phyloP scores from a whole-genome alignment of 2,888 invertebrate genomes.

The Drosophila austrosaltans region DNA sequence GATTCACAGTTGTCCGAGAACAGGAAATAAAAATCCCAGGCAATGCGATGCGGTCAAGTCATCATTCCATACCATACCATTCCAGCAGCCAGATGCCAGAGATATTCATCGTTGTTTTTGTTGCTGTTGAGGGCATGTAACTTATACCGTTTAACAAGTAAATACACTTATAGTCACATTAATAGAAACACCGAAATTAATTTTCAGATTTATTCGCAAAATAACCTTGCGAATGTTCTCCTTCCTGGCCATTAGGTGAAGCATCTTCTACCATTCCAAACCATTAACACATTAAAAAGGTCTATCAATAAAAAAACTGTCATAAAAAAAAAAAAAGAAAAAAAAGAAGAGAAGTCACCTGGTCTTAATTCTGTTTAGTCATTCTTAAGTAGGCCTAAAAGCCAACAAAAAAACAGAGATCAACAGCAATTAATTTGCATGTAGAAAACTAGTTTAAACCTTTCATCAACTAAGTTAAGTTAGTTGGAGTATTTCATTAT shows the following conservation, averaged over 20 bases:
- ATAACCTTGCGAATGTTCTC: background rate
- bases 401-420: too few species aligned
- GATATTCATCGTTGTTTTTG: background rate
- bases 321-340: background rate
- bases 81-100: slow-evolving; percentile 7
- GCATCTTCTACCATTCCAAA: background rate
- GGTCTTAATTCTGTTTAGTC: slow-evolving; percentile 16
- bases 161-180: background rate
- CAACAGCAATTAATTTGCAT: background rate
- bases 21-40: slow-evolving; percentile 66
- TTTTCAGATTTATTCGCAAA: background rate
- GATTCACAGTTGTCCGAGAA: slow-evolving; percentile 64
- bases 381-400: slow-evolving; percentile 25
- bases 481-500: background rate
- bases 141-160: slow-evolving; percentile 17
- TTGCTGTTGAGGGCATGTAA: slow-evolving; percentile 17
- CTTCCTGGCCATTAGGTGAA: background rate
- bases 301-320: background rate
- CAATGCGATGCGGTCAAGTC: slow-evolving; percentile 31
- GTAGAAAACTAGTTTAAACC: slow-evolving; percentile 28
- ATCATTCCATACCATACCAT: background rate
- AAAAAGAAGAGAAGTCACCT: background rate
- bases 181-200: slow-evolving; percentile 3
- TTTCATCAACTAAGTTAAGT: slow-evolving; percentile 1
- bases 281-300: background rate